These are phyloP conservation scores for Gorsachius goisagi DNA, from an alignment of 2,113 vertebrate genomes.

Conservation along the genomic window DNA sequence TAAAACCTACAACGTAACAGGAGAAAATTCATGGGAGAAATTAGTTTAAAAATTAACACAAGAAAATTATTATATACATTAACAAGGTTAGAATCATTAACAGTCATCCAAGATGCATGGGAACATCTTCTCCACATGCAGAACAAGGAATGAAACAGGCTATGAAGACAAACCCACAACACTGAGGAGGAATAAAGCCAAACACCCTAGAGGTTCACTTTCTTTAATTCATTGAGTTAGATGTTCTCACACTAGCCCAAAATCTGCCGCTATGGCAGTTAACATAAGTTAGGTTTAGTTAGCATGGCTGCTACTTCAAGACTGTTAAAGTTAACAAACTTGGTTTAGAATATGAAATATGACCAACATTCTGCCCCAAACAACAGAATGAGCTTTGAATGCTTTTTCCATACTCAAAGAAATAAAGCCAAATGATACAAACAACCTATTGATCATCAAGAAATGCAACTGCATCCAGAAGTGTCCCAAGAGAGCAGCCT, in stretches of 20 bases:
- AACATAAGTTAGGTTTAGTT: background rate
- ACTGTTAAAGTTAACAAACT: background rate
- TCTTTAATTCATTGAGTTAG: background rate
- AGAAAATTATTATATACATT: background rate
- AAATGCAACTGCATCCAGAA: background rate
- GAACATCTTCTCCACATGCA: background rate
- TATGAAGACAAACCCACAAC: background rate
- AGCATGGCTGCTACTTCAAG: background rate
- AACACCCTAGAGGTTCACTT: background rate
- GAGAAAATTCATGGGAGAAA: background rate
- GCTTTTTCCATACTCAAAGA: background rate
- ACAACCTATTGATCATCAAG: background rate
- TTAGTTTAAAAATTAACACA: background rate
- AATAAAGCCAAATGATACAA: background rate
- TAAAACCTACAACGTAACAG: background rate
- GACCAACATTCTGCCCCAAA: background rate
- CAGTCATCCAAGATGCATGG: background rate
- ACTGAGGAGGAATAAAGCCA: background rate
- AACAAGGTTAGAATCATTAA: background rate
- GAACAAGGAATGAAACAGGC: background rate
- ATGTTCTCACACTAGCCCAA: background rate
- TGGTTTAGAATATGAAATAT: background rate
- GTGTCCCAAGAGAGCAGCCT: background rate
- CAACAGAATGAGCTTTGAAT: background rate
- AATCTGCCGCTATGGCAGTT: background rate